Evolutionary conservation across 2,888 invertebrate genomes (phyloP), one percentile per base, ranked within the genome.

Genomic region (Cordilura impudica): DNA sequence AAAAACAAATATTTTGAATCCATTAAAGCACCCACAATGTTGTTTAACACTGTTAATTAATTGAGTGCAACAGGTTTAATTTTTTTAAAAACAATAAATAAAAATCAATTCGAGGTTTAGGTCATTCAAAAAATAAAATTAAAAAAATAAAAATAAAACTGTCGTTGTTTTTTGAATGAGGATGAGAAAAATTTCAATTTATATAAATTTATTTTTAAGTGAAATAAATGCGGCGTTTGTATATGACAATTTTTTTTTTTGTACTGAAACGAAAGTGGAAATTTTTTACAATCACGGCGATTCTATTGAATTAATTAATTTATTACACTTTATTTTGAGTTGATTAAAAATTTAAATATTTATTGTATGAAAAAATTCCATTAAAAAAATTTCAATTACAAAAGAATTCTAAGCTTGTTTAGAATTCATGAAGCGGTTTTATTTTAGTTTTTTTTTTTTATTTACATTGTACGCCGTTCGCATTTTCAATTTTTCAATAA

Each of bases 41-140:
- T 70, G 21, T 54, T 63, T 43, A 51, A 51, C 65, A 49, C 49
- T 35, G 10, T 84, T 86, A 86, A 86, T 86, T 86, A 86, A 87
- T 86, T 86, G 87, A 83, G 87, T 87, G 87, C 86, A 86, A 86
- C 82, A 83, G 86, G 87, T 85, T 86, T 77, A 85, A 80, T 78
- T 78, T 81, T 84, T 83, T 83, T 85, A 19, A 51, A 54, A 67
- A 66, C 43, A 74, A 67, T 69, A 71, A 86, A 87, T 86, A 83
- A 87, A 87, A 87, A 86, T 86, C 86, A 86, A 86, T 86, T 86
- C 67, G 79, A 79, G 75, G 79, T 72, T 79, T 72, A 79, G 79
- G 79, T 79, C 75, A 79, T 58, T 63, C 56, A 58, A 76, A n/a
- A n/a, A n/a, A n/a, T n/a, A n/a, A n/a, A n/a, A n/a, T n/a, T n/a